These are phyloP conservation scores for Sycophila sp. DNA, from an alignment of 1,140 invertebrate species.

Conservation along the genomic window DNA sequence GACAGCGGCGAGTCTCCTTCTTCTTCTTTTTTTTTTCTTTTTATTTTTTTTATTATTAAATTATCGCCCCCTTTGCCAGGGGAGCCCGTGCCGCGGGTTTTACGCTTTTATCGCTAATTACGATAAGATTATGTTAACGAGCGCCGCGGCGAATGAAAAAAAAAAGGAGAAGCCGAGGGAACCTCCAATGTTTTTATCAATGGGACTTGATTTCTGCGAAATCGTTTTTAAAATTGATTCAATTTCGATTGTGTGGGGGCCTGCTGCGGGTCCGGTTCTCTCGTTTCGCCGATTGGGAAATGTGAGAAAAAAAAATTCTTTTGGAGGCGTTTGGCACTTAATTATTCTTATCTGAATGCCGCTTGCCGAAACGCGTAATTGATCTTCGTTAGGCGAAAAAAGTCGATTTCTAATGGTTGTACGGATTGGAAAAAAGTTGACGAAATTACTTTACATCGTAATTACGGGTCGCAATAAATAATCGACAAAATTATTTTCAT, in stretches of 20 bases:
- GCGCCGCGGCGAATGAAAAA: background rate
- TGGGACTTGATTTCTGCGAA: background rate
- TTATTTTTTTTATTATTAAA: too few relatives aligned
- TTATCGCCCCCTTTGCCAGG: too few relatives aligned
- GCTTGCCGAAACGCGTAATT: background rate
- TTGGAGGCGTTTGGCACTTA: background rate
- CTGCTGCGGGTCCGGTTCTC: too few relatives aligned
- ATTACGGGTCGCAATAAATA: too few relatives aligned
- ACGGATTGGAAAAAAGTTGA: too few relatives aligned
- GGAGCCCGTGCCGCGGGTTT: background rate
- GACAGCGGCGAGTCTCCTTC: background rate
- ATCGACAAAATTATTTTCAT: too few relatives aligned
- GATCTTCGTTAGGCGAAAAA: background rate
- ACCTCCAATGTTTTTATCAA: slow-evolving; percentile 13
- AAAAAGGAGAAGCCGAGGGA: background rate
- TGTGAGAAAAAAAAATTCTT: background rate
- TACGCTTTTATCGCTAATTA: slow-evolving; percentile 18
- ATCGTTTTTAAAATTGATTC: background rate
- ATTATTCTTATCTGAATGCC: background rate
- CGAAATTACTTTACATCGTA: too few relatives aligned
- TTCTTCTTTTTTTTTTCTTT: background rate
- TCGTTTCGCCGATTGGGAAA: background rate
- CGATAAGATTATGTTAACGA: slow-evolving; percentile 25
- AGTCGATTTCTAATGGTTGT: too few relatives aligned
- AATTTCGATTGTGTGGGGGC: background rate